Percentiles rank a stretch among this genome's conserved stretches.
phyloP scores from a whole-genome alignment of 2,113 vertebrate genomes.

The Salvelinus namaycush region DNA sequence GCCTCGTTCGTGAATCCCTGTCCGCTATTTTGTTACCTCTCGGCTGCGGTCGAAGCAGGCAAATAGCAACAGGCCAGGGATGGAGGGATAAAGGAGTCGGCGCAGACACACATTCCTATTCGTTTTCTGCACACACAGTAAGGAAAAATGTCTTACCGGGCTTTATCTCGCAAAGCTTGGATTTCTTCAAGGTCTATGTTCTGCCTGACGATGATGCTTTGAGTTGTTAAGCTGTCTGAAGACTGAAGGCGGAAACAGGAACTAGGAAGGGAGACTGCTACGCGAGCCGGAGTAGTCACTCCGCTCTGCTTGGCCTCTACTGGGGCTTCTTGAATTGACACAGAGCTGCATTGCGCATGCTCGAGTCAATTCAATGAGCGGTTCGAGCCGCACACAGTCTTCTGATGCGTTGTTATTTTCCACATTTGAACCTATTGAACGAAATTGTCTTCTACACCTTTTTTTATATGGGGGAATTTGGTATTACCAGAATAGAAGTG shows the following conservation, averaged over 20 bases:
- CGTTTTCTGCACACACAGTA: constrained; percentile 4
- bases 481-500: too few relatives aligned
- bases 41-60: constrained; percentile 20
- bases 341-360: constrained; percentile 51
- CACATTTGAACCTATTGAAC: too few relatives aligned
- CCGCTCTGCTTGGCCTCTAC: constrained; percentile 31
- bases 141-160: constrained; percentile 28
- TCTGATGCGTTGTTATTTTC: too few relatives aligned
- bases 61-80: constrained; percentile 57
- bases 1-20: constrained; percentile 1
- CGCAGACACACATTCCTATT: constrained; percentile 20
- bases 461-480: too few relatives aligned
- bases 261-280: constrained; percentile 36
- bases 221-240: not conserved
- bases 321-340: constrained; percentile 35
- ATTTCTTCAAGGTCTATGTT: constrained; percentile 20
- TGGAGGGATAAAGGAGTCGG: constrained; percentile 16
- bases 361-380: constrained; percentile 28
- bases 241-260: constrained; percentile 52
- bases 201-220: constrained; percentile 24
- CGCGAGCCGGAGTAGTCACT: constrained; percentile 22
- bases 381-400: too few relatives aligned
- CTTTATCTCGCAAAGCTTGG: not conserved
- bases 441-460: too few relatives aligned
- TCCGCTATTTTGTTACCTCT: constrained; percentile 38